These are phyloP conservation scores for Rhingia rostrata DNA, from an alignment of 2,888 invertebrate genomes.

Conservation along the genomic window DNA sequence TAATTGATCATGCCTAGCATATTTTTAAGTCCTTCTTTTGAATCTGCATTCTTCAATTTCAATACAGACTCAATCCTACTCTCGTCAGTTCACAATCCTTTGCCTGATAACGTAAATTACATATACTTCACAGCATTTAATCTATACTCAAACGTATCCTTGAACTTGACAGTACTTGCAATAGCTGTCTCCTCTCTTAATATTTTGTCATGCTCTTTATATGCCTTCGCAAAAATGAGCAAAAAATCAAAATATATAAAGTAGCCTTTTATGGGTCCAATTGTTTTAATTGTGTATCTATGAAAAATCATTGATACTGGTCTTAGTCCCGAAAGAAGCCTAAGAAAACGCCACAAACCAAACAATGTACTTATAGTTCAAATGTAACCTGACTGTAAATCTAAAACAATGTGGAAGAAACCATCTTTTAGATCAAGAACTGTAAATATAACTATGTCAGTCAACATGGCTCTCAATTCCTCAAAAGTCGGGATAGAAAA, in stretches of 20 bases:
- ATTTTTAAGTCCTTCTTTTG: conserved; percentile 33
- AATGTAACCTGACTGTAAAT: conserved; percentile 40
- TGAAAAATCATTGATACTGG: conserved; percentile 54
- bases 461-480: conserved; percentile 32
- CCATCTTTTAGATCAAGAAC: conserved; percentile 62
- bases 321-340: conserved; percentile 41
- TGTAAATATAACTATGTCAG: conserved; percentile 32
- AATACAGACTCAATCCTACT: conserved; percentile 29
- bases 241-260: conserved; percentile 52
- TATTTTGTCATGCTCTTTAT: conserved; percentile 61
- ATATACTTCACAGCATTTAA: conserved; percentile 31
- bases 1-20: conserved; percentile 61
- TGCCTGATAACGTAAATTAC: conserved; percentile 28
- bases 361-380: conserved; percentile 46
- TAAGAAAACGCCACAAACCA: conserved; percentile 24
- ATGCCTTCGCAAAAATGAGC: conserved; percentile 46
- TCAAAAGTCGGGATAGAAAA: conserved; percentile 35
- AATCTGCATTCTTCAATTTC: conserved; percentile 24
- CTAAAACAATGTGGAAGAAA: conserved; percentile 48
- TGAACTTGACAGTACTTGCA: conserved; percentile 40
- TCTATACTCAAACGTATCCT: conserved; percentile 36
- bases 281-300: conserved; percentile 68
- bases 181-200: conserved; percentile 63
- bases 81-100: conserved; percentile 26
- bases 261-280: conserved; percentile 29